Percentiles rank a stretch among this genome's conserved stretches.
These are phyloP conservation scores for Xestia sexstrigata DNA, from an alignment of 2,888 invertebrate genomes.

Conservation along the genomic window DNA sequence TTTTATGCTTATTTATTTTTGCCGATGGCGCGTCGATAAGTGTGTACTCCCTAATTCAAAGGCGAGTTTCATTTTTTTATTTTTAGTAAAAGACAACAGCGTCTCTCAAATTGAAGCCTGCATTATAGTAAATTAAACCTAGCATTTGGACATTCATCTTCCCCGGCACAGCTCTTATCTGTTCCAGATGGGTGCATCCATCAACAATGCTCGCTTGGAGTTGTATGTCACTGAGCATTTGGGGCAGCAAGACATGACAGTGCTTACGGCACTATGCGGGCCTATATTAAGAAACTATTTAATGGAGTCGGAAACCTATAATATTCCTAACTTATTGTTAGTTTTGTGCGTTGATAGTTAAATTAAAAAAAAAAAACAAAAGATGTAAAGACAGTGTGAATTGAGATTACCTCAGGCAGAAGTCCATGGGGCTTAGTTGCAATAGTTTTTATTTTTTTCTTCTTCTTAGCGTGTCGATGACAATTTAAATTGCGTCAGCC, in stretches of 20 bases:
- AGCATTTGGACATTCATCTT: constrained; percentile 32
- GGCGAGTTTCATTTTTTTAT: neutral
- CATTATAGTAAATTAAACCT: constrained; percentile 28
- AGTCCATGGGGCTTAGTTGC: neutral
- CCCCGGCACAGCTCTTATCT: constrained; percentile 39
- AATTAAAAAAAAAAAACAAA: neutral
- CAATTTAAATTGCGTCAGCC: too few relatives aligned
- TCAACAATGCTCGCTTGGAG: constrained; percentile 52
- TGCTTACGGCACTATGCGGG: neutral
- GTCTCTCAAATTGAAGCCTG: constrained; percentile 4
- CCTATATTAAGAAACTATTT: constrained; percentile 2
- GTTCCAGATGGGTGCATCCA: constrained; percentile 56
- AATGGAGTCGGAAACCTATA: constrained; percentile 5
- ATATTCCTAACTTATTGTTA: neutral
- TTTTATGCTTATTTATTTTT: neutral
- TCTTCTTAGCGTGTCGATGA: too few relatives aligned
- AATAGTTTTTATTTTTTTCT: neutral
- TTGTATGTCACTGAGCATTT: constrained; percentile 56
- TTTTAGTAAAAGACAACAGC: neutral
- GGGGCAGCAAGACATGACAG: constrained; percentile 17
- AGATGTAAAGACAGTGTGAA: neutral
- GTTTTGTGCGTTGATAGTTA: neutral
- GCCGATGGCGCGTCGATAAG: neutral
- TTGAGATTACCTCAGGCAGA: neutral
- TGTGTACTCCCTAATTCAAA: neutral